These are phyloP conservation scores for Daphoenositta chrysoptera DNA, from an alignment of 2,113 vertebrate genomes.

Conservation along the genomic window DNA sequence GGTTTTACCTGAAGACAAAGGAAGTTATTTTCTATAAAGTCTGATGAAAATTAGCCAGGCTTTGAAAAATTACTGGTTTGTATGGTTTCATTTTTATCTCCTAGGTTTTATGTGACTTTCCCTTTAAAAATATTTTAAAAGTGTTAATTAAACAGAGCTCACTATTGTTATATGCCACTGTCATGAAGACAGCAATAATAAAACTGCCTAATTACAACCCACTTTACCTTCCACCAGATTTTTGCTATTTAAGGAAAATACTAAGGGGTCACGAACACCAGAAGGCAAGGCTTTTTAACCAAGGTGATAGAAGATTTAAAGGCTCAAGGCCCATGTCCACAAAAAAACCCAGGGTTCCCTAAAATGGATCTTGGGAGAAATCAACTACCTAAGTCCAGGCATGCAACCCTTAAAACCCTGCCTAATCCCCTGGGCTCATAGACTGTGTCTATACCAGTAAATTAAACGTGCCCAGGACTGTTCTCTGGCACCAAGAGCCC, in stretches of 20 bases:
- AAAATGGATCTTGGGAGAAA: conserved; percentile 28
- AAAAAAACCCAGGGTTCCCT: neutral
- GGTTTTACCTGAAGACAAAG: neutral
- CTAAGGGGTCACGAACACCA: neutral
- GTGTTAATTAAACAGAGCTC: neutral
- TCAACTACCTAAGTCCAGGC: conserved; percentile 43
- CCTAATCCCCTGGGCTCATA: conserved; percentile 57
- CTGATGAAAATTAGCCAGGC: neutral
- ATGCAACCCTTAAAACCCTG: conserved; percentile 35
- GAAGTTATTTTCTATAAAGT: neutral
- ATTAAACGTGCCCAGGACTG: conserved; percentile 56
- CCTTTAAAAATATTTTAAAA: neutral
- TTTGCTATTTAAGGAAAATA: neutral
- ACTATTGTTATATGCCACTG: neutral
- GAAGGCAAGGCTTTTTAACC: neutral
- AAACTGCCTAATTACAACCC: neutral
- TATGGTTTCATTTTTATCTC: neutral
- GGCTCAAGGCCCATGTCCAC: neutral
- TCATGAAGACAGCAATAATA: neutral
- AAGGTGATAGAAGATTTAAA: neutral
- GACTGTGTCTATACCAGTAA: conserved; percentile 38
- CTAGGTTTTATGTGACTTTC: neutral
- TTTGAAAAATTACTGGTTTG: neutral
- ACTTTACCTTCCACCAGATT: neutral
- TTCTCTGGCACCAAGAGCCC: conserved; percentile 37